Conservation (phyloP, 2,797 vertebrate species). For the Chaetophractus vellerosus region DNA sequence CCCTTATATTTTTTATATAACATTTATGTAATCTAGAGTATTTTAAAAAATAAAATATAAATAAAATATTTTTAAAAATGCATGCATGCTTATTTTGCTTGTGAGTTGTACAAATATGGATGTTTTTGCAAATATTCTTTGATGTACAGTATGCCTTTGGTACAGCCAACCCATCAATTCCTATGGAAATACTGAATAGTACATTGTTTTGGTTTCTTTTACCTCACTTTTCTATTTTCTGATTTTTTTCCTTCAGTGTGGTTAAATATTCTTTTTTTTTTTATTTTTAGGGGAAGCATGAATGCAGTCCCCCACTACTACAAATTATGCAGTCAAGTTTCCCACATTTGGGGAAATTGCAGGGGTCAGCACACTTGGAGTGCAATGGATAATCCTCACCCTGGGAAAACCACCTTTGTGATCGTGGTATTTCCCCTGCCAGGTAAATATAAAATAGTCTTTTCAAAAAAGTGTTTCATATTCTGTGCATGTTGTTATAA, state of each 20-base stretch:
- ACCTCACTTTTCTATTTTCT: neutral
- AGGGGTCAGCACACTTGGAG: too few species aligned
- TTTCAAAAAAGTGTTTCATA: slow-evolving; percentile 3
- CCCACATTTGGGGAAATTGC: too few species aligned
- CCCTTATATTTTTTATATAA: too few species aligned
- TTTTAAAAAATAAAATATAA: too few species aligned
- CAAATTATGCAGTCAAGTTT: too few species aligned
- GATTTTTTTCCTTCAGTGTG: neutral
- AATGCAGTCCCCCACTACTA: too few species aligned
- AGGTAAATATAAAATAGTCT: neutral
- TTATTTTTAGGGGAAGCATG: too few species aligned
- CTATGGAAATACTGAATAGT: neutral
- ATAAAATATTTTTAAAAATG: too few species aligned
- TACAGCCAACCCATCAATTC: neutral
- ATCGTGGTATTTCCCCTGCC: too few species aligned
- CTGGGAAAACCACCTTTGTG: too few species aligned
- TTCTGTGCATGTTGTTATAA: neutral
- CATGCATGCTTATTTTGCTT: neutral
- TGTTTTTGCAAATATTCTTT: neutral
- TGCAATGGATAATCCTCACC: too few species aligned
- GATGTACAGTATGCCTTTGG: neutral
- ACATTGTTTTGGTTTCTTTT: neutral
- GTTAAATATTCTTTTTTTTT: neutral
- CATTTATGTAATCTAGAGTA: too few species aligned
- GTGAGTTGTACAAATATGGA: neutral